Base-by-base conservation (phyloP, 1,140 invertebrate species). In the Drosophila leontia region DNA sequence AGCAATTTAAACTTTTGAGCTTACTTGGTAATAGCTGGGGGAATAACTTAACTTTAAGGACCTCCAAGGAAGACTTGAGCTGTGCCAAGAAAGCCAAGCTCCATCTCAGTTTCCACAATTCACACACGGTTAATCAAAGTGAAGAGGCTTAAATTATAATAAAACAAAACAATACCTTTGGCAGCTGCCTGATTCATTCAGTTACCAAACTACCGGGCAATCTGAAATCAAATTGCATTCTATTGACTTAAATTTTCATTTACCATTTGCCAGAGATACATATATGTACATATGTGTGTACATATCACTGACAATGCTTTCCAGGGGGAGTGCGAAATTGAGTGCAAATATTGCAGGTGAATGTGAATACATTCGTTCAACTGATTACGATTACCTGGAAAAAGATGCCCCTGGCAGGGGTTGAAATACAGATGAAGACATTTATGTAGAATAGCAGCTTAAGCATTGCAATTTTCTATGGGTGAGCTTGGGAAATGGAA, bases 301-400 rank as follows among this genome's bases (percentile, higher is more conserved):
- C 48, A 42, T 42, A 39, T 67, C 45, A 45, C 42, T 12, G 35
- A 50, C 39, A 62, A 78, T 78, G 50, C 7, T 56, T 76, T 47
- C 29, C 41, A 64, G 8, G 19, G 19, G 51, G 7, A 50, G n/a
- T 32, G 50, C 5, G 63, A 72, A 72, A 77, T 48, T 60, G 44
- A 48, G 74, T 80, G 78, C 55, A 81, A 81, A 81, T 81, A 64
- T 64, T 83, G 62, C 77, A 51, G 81, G 65, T 71, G 60, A 68
- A 67, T 85, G 60, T 69, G 63, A 65, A 65, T 45, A 71, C 50
- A 59, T 79, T 71, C 55, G 60, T 78, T 78, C 69, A 47, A 55
- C 53, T 82, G 83, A 86, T 86, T 76, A 55, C 60, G 56, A 61
- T 47, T 81, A 44, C 61, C 50, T 23, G 65, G 42, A 65, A 45